Conservation (phyloP, 2,888 invertebrate species). For the Nomada lathburiana region DNA sequence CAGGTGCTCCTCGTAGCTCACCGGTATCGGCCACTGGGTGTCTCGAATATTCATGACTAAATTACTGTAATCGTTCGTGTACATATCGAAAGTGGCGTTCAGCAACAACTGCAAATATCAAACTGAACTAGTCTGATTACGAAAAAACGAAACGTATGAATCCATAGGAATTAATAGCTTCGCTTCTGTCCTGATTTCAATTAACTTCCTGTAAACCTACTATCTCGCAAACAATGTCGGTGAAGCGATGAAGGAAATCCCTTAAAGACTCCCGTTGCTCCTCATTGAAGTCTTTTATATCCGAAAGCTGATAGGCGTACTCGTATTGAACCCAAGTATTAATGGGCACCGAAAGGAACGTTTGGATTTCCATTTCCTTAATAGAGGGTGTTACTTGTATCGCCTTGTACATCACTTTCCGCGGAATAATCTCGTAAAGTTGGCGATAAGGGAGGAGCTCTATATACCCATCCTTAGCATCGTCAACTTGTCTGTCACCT, state of each 20-base stretch:
- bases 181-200: not conserved
- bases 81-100: conserved; percentile 85
- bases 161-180: no score
- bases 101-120: conserved; percentile 35
- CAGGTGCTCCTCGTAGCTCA: conserved; percentile 76
- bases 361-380: conserved; percentile 87
- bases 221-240: conserved; percentile 76
- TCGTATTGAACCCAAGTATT: conserved; percentile 90
- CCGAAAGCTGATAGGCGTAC: conserved; percentile 81
- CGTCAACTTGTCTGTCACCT: conserved; percentile 85
- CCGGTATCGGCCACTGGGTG: conserved; percentile 69
- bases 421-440: conserved; percentile 86
- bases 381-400: conserved; percentile 86
- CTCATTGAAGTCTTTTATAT: conserved; percentile 72
- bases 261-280: conserved; percentile 77
- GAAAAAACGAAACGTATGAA: no score
- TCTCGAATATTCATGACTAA: conserved; percentile 83
- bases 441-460: conserved; percentile 87
- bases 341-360: conserved; percentile 88
- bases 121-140: not conserved
- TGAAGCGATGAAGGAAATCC: conserved; percentile 74
- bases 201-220: conserved; percentile 53
- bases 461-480: conserved; percentile 89
- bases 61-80: conserved; percentile 87
- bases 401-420: conserved; percentile 86